These are phyloP conservation scores for Carettochelys insculpta DNA, from an alignment of 2,113 vertebrate genomes.

Conservation along the genomic window DNA sequence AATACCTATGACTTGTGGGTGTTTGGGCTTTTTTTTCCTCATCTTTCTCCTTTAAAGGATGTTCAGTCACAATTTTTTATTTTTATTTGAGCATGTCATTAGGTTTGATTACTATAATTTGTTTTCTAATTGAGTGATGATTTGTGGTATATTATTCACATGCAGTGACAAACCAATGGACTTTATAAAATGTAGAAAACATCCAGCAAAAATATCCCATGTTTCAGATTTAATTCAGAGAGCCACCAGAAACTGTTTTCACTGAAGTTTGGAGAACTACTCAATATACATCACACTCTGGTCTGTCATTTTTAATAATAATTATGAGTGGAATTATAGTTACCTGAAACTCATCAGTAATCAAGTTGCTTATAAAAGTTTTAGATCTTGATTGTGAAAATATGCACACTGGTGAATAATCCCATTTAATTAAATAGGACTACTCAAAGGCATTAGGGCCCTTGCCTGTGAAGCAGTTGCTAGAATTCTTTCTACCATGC, in stretches of 20 bases:
- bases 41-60: neutral
- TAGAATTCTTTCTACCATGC: neutral
- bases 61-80: accelerated
- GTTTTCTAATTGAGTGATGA: neutral
- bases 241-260: neutral
- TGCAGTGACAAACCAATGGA: neutral
- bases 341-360: neutral
- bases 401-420: accelerated
- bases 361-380: neutral
- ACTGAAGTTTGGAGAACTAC: neutral
- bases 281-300: no score
- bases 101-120: neutral
- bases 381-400: accelerated
- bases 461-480: no score
- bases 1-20: accelerated
- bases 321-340: neutral
- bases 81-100: neutral
- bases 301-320: neutral
- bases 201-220: neutral
- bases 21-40: neutral
- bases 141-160: neutral
- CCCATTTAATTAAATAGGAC: neutral
- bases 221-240: neutral
- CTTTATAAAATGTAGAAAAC: neutral
- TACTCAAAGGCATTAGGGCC: no score